phyloP scores from a whole-genome alignment of 2,888 invertebrate species.

The Pristionchus fissidentatus region DNA sequence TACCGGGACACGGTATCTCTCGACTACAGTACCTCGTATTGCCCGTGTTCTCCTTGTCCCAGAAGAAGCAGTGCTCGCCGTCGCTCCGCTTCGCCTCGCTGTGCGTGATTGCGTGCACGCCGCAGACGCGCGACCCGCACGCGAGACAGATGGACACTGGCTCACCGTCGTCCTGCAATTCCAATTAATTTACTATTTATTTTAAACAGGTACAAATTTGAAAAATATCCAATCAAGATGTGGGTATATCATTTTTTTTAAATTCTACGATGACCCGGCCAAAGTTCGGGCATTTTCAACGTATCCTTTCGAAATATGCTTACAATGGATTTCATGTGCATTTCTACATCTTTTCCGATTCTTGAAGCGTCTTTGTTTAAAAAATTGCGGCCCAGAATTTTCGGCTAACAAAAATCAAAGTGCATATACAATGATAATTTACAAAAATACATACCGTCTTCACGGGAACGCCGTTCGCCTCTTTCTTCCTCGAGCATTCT shows the following conservation, averaged over 20 bases:
- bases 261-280: not conserved
- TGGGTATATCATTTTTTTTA: too few relatives aligned
- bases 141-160: constrained; percentile 41
- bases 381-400: too few relatives aligned
- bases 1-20: not conserved
- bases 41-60: not conserved
- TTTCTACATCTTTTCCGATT: too few relatives aligned
- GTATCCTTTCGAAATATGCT: too few relatives aligned
- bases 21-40: constrained; percentile 43
- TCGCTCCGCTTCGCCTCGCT: constrained; percentile 45
- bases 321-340: too few relatives aligned
- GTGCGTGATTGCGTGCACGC: constrained; percentile 44
- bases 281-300: not conserved
- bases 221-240: not conserved
- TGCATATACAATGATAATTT: too few relatives aligned
- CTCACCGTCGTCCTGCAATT: not conserved
- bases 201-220: not conserved
- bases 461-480: not conserved
- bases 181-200: too few relatives aligned
- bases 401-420: too few relatives aligned
- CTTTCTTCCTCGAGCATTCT: constrained; percentile 22
- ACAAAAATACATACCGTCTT: too few relatives aligned
- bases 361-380: too few relatives aligned
- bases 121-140: constrained; percentile 47
- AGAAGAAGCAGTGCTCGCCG: constrained; percentile 46